Percentiles rank a stretch among this genome's conserved stretches.
Conservation (phyloP, 2,113 vertebrate genomes). For the Anser brachyrhynchus region DNA sequence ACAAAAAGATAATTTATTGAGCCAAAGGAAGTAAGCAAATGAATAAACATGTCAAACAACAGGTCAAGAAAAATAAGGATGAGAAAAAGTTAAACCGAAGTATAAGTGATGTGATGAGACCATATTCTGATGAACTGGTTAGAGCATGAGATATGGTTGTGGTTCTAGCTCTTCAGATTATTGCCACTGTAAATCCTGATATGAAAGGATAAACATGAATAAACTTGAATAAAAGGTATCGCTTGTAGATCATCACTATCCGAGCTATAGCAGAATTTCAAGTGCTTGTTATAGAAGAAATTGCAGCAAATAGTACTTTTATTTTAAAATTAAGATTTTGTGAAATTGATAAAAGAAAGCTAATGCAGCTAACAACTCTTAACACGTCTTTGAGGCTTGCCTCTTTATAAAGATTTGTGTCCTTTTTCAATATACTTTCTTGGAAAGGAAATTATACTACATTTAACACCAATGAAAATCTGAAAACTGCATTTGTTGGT, state of each 20-base stretch:
- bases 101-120: neutral
- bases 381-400: neutral
- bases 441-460: slow-evolving; percentile 1
- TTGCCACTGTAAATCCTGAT: neutral
- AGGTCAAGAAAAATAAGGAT: neutral
- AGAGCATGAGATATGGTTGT: neutral
- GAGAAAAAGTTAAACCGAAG: neutral
- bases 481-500: slow-evolving; percentile 33
- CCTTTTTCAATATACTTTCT: neutral
- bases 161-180: neutral
- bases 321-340: neutral
- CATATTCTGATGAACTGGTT: neutral
- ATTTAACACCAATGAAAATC: slow-evolving; percentile 32
- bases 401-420: neutral
- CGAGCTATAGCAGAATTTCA: neutral
- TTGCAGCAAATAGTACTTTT: neutral
- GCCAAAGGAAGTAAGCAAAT: neutral
- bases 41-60: neutral
- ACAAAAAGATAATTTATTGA: neutral
- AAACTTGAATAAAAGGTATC: neutral
- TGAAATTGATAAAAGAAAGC: neutral
- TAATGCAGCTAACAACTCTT: neutral
- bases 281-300: neutral
- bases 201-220: neutral
- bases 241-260: neutral